Conservation (phyloP, 2,113 vertebrate species). For the Oncorhynchus kisutch region DNA sequence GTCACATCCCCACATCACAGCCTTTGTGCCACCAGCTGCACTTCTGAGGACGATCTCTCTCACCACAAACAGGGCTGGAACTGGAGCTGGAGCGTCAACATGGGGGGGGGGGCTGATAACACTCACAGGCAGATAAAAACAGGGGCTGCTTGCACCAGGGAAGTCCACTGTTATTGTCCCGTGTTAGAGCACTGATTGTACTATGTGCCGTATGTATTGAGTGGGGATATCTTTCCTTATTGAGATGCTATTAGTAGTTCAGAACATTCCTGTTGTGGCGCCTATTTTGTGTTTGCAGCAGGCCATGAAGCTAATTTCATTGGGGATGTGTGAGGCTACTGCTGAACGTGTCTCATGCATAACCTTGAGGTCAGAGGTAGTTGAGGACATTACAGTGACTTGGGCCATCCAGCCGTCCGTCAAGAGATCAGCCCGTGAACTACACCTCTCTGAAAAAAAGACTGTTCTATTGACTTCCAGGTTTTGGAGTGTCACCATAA, state of each 20-base stretch:
- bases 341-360: neutral
- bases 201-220: too few species aligned
- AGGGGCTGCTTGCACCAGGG: too few species aligned
- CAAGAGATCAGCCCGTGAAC: neutral
- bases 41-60: slow-evolving; percentile 55
- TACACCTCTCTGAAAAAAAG: neutral
- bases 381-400: neutral
- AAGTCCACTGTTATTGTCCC: too few species aligned
- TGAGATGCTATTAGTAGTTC: too few species aligned
- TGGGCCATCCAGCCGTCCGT: neutral
- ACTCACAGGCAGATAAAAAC: neutral
- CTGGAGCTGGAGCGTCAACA: slow-evolving; percentile 8
- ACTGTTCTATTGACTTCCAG: neutral
- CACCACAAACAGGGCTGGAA: slow-evolving; percentile 39
- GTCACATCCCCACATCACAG: slow-evolving; percentile 84
- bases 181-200: too few species aligned
- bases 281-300: neutral
- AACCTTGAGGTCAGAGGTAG: neutral
- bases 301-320: neutral
- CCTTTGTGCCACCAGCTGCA: slow-evolving; percentile 81
- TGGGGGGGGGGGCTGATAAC: neutral
- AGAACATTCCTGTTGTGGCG: too few species aligned
- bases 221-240: too few species aligned
- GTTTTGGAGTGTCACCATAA: too few species aligned
- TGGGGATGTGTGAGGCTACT: too few species aligned